Conservation (phyloP, 2,113 vertebrate genomes). For the Siniperca knerii region DNA sequence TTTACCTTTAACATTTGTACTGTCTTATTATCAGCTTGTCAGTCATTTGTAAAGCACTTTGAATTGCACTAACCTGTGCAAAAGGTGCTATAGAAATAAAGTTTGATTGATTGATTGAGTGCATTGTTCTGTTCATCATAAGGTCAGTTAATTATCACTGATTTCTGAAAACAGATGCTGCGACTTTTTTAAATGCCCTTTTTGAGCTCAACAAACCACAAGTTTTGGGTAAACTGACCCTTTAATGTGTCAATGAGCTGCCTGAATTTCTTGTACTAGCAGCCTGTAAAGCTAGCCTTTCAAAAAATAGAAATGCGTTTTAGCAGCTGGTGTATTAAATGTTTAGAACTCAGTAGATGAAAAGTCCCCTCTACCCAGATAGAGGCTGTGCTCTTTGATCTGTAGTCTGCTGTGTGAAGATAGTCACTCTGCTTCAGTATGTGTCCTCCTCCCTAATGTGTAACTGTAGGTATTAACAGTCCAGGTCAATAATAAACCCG, state of each 20-base stretch:
- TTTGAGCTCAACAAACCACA: too few species aligned
- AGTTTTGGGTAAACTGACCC: not conserved
- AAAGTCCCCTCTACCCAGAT: not conserved
- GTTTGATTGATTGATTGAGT: not conserved
- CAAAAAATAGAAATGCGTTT: not conserved
- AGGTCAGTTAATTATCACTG: not conserved
- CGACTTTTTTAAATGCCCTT: too few species aligned
- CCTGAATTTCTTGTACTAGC: not conserved
- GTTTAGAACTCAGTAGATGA: not conserved
- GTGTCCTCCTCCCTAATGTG: constrained; percentile 38
- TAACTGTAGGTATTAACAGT: constrained; percentile 46
- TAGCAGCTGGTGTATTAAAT: not conserved
- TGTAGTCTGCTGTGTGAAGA: not conserved
- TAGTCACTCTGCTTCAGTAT: not conserved
- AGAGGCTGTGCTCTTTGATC: not conserved
- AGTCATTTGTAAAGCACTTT: not conserved
- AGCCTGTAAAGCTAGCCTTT: not conserved
- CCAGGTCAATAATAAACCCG: constrained; percentile 68
- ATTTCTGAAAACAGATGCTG: not conserved
- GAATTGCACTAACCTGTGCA: not conserved
- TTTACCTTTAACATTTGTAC: too few species aligned
- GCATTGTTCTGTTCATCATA: not conserved
- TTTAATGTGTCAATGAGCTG: not conserved
- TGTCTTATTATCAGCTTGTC: not conserved
- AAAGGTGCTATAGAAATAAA: not conserved